Base-by-base conservation (phyloP, 2,888 invertebrate genomes). In the Leucozona laternaria region DNA sequence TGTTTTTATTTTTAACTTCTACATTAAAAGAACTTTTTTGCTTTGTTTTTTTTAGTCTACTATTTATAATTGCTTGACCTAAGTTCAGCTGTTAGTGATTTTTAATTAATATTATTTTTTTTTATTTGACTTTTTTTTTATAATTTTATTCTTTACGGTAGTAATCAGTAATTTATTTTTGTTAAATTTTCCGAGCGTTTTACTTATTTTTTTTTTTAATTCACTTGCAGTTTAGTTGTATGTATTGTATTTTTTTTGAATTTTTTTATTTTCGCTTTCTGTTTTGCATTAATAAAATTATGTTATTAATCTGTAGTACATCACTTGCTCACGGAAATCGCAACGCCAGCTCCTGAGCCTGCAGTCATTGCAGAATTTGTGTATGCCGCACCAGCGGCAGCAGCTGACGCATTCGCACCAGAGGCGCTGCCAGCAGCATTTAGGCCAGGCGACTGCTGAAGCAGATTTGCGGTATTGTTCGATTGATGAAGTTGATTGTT, bases 371-470 rank as follows among this genome's bases (percentile, higher is more conserved):
- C 85, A 88, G 81, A 88, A 79, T 89, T 91, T 91, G 92, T 89
- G 90, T 91, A 73, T 90, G 91, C 88, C 89, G 88, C 5, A n/a
- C 60, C 88, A 89, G 91, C 4, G 53, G 89, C 79, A 62, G 81
- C 83, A 79, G 80, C 88, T 88, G 88, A 87, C 81, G 86, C 82
- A 73, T 89, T 82, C 70, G 84, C 75, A 71, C 88, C 88, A 77
- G 92, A 90, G 89, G 91, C 92, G 90, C 91, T 92, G 89, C 91
- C 92, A 88, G 90, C 90, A 64, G 60, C 73, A 73, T 79, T 83
- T n/a, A 87, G 73, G 25, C 85, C 88, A 58, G 78, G 15, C 72
- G 86, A 80, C 64, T 79, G 81, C 55, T 88, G 88, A 80, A 90
- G 88, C 66, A 91, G 88, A 88, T 89, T 90, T 70, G 88, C 71